A percentile compares a stretch with the other conserved stretches of the same genome.
phyloP scores from a whole-genome alignment of 2,113 vertebrate genomes.

The Melanocharis versteri region DNA sequence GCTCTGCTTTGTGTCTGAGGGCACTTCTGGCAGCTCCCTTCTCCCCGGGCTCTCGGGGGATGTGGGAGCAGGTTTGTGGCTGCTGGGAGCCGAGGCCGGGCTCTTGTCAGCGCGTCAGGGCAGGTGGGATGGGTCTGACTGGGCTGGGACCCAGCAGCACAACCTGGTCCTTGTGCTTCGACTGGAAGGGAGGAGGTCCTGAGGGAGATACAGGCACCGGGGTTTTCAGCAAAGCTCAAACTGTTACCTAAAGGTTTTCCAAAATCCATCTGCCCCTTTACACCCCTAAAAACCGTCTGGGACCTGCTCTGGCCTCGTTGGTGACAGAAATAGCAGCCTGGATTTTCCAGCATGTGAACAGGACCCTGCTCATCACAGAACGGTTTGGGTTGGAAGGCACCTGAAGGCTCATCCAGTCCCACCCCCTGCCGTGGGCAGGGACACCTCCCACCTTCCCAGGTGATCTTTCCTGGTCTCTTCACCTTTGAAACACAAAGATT shows the following conservation, averaged over 20 bases:
- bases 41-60: background rate
- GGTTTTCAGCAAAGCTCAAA: background rate
- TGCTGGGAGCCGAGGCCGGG: background rate
- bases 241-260: background rate
- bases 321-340: background rate
- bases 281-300: accelerated
- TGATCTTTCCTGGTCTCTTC: background rate
- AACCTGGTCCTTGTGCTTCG: background rate
- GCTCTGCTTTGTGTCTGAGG: background rate
- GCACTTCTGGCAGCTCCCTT: background rate
- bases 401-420: background rate
- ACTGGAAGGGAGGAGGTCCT: background rate
- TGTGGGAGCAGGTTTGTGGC: background rate
- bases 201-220: accelerated
- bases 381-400: background rate
- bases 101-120: accelerated
- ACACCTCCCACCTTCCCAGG: background rate
- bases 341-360: accelerated
- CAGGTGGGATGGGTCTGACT: background rate
- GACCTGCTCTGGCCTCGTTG: background rate
- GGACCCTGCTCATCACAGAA: background rate
- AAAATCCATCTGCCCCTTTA: background rate
- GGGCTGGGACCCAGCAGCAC: background rate
- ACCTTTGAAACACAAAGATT: background rate
- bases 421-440: background rate